Evolutionary conservation across 2,888 invertebrate species (phyloP), one percentile per base, ranked within the genome.

Genomic region (Caenorhabditis sp.): DNA sequence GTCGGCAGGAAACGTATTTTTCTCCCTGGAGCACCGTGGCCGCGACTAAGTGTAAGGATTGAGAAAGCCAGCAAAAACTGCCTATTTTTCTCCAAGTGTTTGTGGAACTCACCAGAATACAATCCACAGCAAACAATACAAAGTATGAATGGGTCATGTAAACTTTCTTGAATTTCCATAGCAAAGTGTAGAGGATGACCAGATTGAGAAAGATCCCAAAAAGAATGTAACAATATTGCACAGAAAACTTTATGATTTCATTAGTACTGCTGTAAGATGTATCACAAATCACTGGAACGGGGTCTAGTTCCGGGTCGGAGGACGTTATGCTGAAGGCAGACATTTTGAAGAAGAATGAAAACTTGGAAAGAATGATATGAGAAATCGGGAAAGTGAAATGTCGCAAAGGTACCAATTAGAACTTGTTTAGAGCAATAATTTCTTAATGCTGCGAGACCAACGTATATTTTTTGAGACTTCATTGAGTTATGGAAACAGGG

Each of bases 71-170:
- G n/a, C n/a, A n/a, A n/a, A n/a, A n/a, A n/a, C n/a, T n/a, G n/a
- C 8, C 31, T 35, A 35, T 8, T 35, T 6, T 35, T 35, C 31
- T 44, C 44, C 16, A 44, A 4, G n/a, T n/a, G n/a, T 47, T 19
- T 47, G 12, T 19, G 22, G 19, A 19, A 69, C 73, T 64, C 28
- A 74, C 74, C 35, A 64, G 19, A 0, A 51, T 2, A 56, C 74
- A 74, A 22, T 74, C 74, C 14, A 64, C 19, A 0, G 74, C 61
- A 24, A 74, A 74, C 4, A 74, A 24, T 1, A 64, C 56, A 31
- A 74, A 64, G 26, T 64, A 74, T n/a, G 64, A 64, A 8, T 74
- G 64, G 0, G 5, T 6, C 31, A 22, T 8, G 16, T 64, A 74
- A 16, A 22, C 16, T 2, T 49, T 44, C n/a, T 61, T n/a, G 6